Percentiles rank a stretch among this genome's conserved stretches.
These are phyloP conservation scores for Myotis vivesi DNA, from an alignment of 2,797 vertebrate species.

Conservation along the genomic window DNA sequence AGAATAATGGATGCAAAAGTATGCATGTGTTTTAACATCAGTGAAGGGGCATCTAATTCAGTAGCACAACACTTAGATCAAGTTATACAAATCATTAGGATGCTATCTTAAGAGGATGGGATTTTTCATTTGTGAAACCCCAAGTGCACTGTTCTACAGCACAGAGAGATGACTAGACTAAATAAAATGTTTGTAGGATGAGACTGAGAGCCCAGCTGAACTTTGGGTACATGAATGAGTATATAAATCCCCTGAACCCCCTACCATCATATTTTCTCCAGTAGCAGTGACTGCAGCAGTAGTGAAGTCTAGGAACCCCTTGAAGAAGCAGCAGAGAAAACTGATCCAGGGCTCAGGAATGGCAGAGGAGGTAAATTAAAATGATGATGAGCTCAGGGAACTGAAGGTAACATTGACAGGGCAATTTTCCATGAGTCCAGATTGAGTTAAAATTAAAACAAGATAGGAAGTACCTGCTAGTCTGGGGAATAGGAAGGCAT, in stretches of 20 bases:
- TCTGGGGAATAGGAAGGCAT: not conserved
- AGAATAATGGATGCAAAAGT: conserved; percentile 37
- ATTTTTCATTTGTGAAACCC: conserved; percentile 36
- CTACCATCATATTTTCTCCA: not conserved
- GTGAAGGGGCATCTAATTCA: not conserved
- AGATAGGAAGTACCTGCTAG: not conserved
- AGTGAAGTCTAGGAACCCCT: not conserved
- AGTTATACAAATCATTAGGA: not conserved
- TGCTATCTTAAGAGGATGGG: not conserved
- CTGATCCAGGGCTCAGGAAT: not conserved
- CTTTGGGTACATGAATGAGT: not conserved
- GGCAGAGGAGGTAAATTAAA: conserved; percentile 23
- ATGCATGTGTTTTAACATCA: not conserved
- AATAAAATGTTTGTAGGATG: conserved; percentile 16
- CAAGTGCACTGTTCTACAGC: not conserved
- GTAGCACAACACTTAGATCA: not conserved
- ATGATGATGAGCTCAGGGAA: conserved; percentile 25
- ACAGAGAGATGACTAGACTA: conserved; percentile 5
- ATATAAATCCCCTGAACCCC: conserved; percentile 9
- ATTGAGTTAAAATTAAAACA: conserved; percentile 25
- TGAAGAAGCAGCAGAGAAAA: not conserved
- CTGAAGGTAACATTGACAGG: not conserved
- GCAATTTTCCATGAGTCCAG: not conserved
- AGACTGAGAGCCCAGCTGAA: conserved; percentile 11
- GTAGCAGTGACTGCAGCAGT: not conserved